A percentile compares a stretch with the other conserved stretches of the same genome.
Conservation (phyloP, 2,888 invertebrate species). For the Cyclophora punctaria region DNA sequence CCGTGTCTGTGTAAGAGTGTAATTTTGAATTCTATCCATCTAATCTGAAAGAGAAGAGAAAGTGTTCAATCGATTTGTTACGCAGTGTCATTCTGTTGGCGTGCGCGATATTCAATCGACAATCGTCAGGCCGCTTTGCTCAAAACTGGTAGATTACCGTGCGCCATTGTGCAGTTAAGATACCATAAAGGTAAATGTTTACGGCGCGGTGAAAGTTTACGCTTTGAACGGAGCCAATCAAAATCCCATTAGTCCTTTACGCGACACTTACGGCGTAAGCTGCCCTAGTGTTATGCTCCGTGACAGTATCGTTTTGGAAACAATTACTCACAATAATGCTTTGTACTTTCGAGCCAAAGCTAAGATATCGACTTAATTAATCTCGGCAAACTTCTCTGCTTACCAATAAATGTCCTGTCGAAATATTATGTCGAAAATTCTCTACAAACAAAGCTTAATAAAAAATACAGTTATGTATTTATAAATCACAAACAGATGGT, state of each 20-base stretch:
- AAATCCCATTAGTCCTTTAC: slow-evolving; percentile 51
- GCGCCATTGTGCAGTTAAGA: slow-evolving; percentile 29
- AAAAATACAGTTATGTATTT: too few relatives aligned
- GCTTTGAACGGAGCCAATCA: slow-evolving; percentile 54
- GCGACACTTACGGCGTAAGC: slow-evolving; percentile 12
- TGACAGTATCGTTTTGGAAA: too few relatives aligned
- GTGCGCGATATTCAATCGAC: slow-evolving; percentile 8
- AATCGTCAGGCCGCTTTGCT: background rate
- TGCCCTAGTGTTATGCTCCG: too few relatives aligned
- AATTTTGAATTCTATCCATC: slow-evolving; percentile 19
- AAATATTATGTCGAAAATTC: too few relatives aligned
- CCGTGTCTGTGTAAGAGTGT: slow-evolving; percentile 16
- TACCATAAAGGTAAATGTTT: slow-evolving; percentile 40
- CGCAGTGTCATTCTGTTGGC: slow-evolving; percentile 13
- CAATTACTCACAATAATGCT: too few relatives aligned
- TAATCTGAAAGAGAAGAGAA: slow-evolving; percentile 20
- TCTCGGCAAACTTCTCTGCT: too few relatives aligned
- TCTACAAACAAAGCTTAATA: too few relatives aligned
- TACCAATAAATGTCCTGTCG: too few relatives aligned
- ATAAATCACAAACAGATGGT: too few relatives aligned
- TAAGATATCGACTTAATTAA: too few relatives aligned
- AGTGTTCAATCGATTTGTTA: slow-evolving; percentile 21
- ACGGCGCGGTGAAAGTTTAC: slow-evolving; percentile 59
- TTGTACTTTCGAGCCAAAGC: too few relatives aligned
- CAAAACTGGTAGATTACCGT: background rate